Base-by-base conservation (phyloP, 2,888 invertebrate species). In the Magallana nippona region DNA sequence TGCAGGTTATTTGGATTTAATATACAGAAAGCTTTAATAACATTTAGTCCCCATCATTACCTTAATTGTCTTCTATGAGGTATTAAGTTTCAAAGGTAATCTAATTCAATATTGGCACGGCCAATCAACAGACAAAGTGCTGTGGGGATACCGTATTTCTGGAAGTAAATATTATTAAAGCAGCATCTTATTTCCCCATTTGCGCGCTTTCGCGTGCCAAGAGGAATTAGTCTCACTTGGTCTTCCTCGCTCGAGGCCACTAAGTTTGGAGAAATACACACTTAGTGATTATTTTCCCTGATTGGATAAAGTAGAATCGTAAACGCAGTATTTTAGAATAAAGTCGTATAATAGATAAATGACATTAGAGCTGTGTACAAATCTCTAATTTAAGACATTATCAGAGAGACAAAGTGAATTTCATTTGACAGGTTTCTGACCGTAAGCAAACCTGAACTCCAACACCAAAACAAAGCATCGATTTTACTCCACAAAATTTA, bases 321-420 rank as follows among this genome's bases (percentile, higher is more conserved):
- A 86, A 86, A 83, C 82, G 84, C 62, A 55, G 80, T 86, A 82
- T 85, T 85, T 83, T 83, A 83, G 78, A 63, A 81, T 80, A 82
- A 83, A 86, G 83, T 84, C 86, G 60, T 79, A 82, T 86, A 87
- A 86, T 86, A 85, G 85, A 84, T 84, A 87, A 87, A 87, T 84
- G 63, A 83, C 84, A 87, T 87, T 85, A 86, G 60, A 44, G 82
- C 44, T 55, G 83, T 84, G 79, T 83, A 82, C 85, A 85, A 87
- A 87, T 87, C 85, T 83, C 84, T 83, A 84, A 81, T 78, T 78
- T 60, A 78, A 79, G 84, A 81, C 84, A 84, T 82, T 81, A 84
- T 77, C 80, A 77, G 81, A 63, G 78, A 63, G 78, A 71, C 60
- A 78, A 84, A 81, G 57, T 79, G 78, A 82, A 78, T 78, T 81